phyloP scores from a whole-genome alignment of 2,888 invertebrate species.

The Trachelus tabidus region DNA sequence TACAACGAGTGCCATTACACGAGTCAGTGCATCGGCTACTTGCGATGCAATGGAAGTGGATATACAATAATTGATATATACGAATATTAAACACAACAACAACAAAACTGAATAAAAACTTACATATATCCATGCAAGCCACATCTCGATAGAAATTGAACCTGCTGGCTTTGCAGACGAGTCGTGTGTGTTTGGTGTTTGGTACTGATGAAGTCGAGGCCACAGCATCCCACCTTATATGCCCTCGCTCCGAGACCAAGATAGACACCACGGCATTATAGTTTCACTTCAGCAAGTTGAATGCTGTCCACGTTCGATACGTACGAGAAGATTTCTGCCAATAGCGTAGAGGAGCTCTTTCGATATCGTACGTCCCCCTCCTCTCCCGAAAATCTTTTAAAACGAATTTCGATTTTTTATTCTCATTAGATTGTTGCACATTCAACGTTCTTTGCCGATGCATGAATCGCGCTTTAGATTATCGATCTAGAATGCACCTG shows the following conservation, averaged over 20 bases:
- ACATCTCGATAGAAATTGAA: slow-evolving; percentile 52
- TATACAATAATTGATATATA: not conserved
- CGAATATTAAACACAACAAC: not conserved
- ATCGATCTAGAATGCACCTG: not conserved
- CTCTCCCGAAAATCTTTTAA: not conserved
- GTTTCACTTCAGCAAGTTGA: slow-evolving; percentile 37
- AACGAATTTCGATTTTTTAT: not conserved
- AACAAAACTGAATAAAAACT: slow-evolving; percentile 36
- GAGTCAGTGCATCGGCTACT: not conserved
- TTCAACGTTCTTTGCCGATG: too few relatives aligned
- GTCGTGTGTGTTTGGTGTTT: slow-evolving; percentile 61
- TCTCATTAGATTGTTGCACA: not conserved
- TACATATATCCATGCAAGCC: slow-evolving; percentile 47
- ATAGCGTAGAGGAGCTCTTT: slow-evolving; percentile 34
- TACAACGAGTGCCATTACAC: not conserved
- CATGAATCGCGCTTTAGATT: too few relatives aligned
- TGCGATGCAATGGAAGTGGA: not conserved
- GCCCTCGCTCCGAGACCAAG: slow-evolving; percentile 55
- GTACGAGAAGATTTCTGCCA: slow-evolving; percentile 49
- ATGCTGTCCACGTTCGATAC: slow-evolving; percentile 44
- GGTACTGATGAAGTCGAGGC: slow-evolving; percentile 61
- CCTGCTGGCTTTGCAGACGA: slow-evolving; percentile 51
- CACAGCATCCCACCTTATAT: slow-evolving; percentile 66
- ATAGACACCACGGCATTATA: slow-evolving; percentile 27
- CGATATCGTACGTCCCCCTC: not conserved